These are phyloP conservation scores for Lasioglossum vierecki DNA, from an alignment of 2,888 invertebrate genomes.

Conservation along the genomic window DNA sequence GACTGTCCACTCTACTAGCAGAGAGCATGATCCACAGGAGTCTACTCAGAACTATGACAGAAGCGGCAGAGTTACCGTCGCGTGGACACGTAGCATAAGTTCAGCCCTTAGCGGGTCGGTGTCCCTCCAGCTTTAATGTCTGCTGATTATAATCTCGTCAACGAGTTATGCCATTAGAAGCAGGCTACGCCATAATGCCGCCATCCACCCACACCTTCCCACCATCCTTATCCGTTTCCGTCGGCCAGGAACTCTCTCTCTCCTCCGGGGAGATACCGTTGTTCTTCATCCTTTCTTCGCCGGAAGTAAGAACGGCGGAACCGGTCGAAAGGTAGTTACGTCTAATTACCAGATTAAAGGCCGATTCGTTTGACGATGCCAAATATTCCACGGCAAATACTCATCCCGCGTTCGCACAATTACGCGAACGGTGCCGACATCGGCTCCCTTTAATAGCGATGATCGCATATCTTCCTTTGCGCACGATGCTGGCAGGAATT, in stretches of 20 bases:
- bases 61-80: not conserved
- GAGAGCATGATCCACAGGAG: not conserved
- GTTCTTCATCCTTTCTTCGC: conserved; percentile 36
- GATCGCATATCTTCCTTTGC: not conserved
- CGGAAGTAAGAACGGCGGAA: not conserved
- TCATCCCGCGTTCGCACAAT: not conserved
- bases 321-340: conserved; percentile 2
- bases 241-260: conserved; percentile 11
- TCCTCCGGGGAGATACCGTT: conserved; percentile 19
- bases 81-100: conserved; percentile 25
- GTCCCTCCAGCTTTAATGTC: conserved; percentile 78
- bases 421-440: not conserved
- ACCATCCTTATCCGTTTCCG: conserved; percentile 51
- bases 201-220: conserved; percentile 27
- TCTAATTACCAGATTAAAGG: conserved; percentile 48
- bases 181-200: conserved; percentile 63
- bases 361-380: conserved; percentile 13
- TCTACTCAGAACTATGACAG: not conserved
- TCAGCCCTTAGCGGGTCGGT: conserved; percentile 48
- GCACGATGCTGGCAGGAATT: not conserved
- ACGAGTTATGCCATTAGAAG: conserved; percentile 80
- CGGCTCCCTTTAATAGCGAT: not conserved
- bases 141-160: conserved; percentile 83
- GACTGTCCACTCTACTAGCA: not conserved
- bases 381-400: not conserved